A percentile compares a stretch with the other conserved stretches of the same genome.
Evolutionary conservation across 2,113 vertebrate species (phyloP).

Genomic region (Misgurnus mizolepis): DNA sequence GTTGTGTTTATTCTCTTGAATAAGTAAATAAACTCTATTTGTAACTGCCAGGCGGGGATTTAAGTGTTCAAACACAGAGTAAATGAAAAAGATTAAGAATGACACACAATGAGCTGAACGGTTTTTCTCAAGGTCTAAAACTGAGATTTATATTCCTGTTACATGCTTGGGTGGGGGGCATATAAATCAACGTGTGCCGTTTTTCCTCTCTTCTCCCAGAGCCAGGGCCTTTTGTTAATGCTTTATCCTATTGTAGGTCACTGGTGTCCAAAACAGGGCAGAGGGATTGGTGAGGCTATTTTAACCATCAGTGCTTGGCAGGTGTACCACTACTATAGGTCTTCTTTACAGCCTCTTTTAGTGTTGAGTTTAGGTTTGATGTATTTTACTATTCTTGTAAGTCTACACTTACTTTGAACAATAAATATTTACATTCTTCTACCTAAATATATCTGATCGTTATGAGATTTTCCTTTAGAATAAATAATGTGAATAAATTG

Average conservation of each 20-base stretch:
- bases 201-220: neutral
- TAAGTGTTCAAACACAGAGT: constrained; percentile 16
- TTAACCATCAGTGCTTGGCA: neutral
- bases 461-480: no score
- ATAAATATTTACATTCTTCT: no score
- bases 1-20: constrained; percentile 21
- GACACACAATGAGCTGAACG: neutral
- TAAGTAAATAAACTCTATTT: constrained; percentile 9
- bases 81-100: constrained; percentile 35
- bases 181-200: neutral
- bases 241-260: constrained; percentile 6
- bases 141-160: constrained; percentile 14
- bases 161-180: constrained; percentile 25
- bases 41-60: constrained; percentile 4
- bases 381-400: neutral
- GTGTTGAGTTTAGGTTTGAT: neutral
- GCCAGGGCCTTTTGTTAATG: neutral
- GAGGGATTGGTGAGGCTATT: neutral
- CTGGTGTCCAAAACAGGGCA: neutral
- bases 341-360: neutral
- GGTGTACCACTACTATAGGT: neutral
- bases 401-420: neutral
- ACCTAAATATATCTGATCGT: no score
- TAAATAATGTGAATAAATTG: no score
- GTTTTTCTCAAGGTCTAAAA: neutral